Evolutionary conservation across 2,113 vertebrate genomes (phyloP).

Genomic region (Mesoclemmys tuberculata): DNA sequence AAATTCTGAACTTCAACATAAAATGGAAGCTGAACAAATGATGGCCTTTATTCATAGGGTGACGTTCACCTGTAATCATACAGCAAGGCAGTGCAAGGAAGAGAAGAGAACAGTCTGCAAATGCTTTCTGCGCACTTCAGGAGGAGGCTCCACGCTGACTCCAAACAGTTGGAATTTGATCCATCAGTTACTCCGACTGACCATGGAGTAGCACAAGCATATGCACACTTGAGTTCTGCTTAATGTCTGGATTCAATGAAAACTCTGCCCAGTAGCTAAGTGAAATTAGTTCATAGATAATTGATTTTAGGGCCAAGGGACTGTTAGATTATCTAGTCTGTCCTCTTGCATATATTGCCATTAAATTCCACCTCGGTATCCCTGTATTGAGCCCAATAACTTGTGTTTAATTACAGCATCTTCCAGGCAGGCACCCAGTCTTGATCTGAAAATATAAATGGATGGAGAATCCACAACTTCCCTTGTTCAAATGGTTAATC

Average conservation of each 20-base stretch:
- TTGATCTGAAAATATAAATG: background rate
- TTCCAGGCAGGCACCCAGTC: background rate
- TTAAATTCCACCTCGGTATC: background rate
- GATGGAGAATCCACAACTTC: background rate
- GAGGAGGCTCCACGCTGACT: background rate
- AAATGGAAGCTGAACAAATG: background rate
- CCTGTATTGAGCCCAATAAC: background rate
- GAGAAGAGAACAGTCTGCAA: background rate
- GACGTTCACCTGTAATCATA: background rate
- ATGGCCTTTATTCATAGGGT: background rate
- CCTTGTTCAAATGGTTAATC: background rate
- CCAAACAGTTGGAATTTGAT: background rate
- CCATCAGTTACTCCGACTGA: background rate
- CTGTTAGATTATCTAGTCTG: background rate
- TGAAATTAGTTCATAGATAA: background rate
- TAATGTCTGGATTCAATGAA: background rate
- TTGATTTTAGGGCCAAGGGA: background rate
- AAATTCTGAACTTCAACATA: background rate
- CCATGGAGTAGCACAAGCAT: background rate
- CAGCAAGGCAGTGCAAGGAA: background rate
- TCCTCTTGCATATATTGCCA: background rate
- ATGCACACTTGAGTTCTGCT: background rate
- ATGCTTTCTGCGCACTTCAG: rapidly evolving
- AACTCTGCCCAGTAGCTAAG: background rate
- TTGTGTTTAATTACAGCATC: background rate